Evolutionary conservation across 2,888 invertebrate genomes (phyloP).

Genomic region (Mongoloraphidia duomilia): DNA sequence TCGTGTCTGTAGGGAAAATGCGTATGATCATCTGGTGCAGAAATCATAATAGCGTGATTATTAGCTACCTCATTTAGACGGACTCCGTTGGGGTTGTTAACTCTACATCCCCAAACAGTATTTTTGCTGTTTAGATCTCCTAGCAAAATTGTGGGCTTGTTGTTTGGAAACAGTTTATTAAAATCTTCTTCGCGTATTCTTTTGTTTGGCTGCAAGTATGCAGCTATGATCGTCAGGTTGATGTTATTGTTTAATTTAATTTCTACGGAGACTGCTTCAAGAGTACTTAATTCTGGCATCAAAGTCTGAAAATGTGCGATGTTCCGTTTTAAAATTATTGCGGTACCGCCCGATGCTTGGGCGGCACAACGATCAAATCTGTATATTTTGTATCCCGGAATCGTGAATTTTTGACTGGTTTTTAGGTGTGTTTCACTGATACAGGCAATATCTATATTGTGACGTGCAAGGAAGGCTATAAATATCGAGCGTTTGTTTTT

Average conservation of each 20-base stretch:
- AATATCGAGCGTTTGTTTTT: neutral
- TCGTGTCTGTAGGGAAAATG: slow-evolving; percentile 7
- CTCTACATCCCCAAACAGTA: slow-evolving; percentile 7
- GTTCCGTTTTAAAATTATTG: no score
- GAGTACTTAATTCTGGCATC: neutral
- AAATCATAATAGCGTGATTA: slow-evolving; percentile 4
- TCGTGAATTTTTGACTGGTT: neutral
- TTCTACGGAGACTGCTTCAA: slow-evolving; percentile 2
- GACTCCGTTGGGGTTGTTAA: slow-evolving; percentile 6
- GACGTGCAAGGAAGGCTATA: neutral
- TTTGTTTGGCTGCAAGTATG: slow-evolving; percentile 8
- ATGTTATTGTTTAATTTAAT: slow-evolving; percentile 4
- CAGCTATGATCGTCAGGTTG: slow-evolving; percentile 1
- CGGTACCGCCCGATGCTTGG: no score
- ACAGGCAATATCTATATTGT: neutral
- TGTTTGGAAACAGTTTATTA: slow-evolving; percentile 8
- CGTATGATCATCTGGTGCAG: slow-evolving; percentile 8
- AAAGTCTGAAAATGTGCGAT: no score
- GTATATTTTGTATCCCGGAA: no score
- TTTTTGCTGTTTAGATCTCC: slow-evolving; percentile 9
- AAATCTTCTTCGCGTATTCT: slow-evolving; percentile 5
- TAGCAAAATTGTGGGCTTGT: slow-evolving; percentile 3
- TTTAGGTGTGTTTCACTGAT: neutral
- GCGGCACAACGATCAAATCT: no score
- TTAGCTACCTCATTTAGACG: slow-evolving; percentile 2